These are phyloP conservation scores for Eledona agricola DNA, from an alignment of 2,888 invertebrate species.

Conservation along the genomic window DNA sequence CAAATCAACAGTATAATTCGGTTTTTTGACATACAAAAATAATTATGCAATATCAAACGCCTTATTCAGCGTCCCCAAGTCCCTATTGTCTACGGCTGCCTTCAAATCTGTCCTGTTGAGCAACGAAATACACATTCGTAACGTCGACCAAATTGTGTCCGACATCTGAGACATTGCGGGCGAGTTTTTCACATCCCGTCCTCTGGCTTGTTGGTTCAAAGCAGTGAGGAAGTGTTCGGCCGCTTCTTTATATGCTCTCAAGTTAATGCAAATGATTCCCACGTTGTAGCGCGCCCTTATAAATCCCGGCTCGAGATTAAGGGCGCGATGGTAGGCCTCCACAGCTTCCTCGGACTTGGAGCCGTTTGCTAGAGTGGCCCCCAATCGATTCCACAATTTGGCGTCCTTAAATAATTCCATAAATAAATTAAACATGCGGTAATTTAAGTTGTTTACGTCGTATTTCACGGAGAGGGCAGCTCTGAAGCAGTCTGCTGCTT, in stretches of 20 bases:
- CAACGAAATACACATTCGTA: conserved; percentile 86
- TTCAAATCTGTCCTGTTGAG: conserved; percentile 76
- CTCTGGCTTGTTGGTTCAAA: conserved; percentile 88
- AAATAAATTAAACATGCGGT: conserved; percentile 2
- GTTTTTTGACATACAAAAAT: conserved; percentile 39
- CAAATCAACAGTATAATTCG: conserved; percentile 28
- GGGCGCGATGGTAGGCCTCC: conserved; percentile 91
- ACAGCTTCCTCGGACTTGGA: conserved; percentile 95
- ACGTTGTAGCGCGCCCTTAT: conserved; percentile 97
- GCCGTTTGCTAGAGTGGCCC: conserved; percentile 97
- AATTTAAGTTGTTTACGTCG: conserved; percentile 65
- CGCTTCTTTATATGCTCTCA: conserved; percentile 91
- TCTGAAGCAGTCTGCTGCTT: conserved; percentile 96
- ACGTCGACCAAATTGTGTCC: conserved; percentile 92
- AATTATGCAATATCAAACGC: conserved; percentile 69
- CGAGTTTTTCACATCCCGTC: conserved; percentile 65
- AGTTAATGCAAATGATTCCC: conserved; percentile 96
- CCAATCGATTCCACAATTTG: conserved; percentile 95
- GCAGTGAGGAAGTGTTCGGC: conserved; percentile 95
- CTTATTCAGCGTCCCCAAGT: conserved; percentile 70
- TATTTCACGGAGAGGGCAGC: conserved; percentile 85
- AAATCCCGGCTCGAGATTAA: conserved; percentile 93
- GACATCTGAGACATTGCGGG: conserved; percentile 74
- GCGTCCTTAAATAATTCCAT: conserved; percentile 73
- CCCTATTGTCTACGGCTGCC: conserved; percentile 69